These are phyloP conservation scores for Prunella himalayana DNA, from an alignment of 2,113 vertebrate species.

Conservation along the genomic window DNA sequence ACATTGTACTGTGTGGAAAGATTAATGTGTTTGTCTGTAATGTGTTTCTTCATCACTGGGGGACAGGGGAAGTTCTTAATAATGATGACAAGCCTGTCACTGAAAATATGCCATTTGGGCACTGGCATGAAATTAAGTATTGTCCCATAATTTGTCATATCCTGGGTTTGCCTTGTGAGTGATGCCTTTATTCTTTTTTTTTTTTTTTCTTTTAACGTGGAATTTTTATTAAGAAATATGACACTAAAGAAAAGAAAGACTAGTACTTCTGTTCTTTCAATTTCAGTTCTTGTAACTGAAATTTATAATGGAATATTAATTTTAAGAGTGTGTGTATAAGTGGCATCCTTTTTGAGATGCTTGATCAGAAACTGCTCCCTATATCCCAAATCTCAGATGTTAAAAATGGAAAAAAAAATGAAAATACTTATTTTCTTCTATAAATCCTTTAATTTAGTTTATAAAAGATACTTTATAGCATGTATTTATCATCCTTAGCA, in stretches of 20 bases:
- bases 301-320: background rate
- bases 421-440: background rate
- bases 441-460: background rate
- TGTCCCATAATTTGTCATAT: constrained; percentile 59
- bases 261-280: background rate
- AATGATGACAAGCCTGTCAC: constrained; percentile 55
- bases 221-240: background rate
- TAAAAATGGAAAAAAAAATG: background rate
- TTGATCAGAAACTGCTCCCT: background rate
- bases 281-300: background rate
- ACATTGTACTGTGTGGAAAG: constrained; percentile 55
- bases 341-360: background rate
- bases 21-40: constrained; percentile 63
- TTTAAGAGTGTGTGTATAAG: background rate
- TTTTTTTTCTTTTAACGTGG: background rate
- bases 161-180: constrained; percentile 30
- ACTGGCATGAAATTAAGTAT: constrained; percentile 47
- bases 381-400: background rate
- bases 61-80: constrained; percentile 54
- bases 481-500: background rate
- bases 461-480: background rate
- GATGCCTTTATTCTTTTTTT: background rate
- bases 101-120: constrained; percentile 45
- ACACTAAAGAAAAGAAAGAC: background rate
- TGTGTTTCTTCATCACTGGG: constrained; percentile 54